Evolutionary conservation across 2,797 vertebrate genomes (phyloP).

Genomic region (Parauchenoglanis ngamensis): DNA sequence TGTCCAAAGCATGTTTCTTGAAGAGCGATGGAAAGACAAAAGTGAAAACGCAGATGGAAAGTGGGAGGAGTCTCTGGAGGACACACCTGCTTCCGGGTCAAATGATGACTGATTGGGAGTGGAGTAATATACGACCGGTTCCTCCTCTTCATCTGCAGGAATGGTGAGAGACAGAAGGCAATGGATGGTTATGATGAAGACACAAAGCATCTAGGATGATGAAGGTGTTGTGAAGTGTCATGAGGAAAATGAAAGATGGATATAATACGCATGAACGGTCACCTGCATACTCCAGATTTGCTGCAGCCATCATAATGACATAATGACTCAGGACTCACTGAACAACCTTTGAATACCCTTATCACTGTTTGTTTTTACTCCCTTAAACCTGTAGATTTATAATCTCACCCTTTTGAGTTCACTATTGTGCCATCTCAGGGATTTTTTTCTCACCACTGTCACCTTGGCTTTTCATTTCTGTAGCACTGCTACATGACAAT

Average conservation of each 20-base stretch:
- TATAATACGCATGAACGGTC: neutral
- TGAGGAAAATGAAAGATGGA: neutral
- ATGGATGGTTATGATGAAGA: constrained; percentile 4
- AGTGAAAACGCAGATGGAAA: neutral
- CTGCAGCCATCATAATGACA: neutral
- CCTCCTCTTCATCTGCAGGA: constrained; percentile 19
- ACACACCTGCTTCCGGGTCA: constrained; percentile 23
- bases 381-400: neutral
- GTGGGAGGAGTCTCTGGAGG: constrained; percentile 1
- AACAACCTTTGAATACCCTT: neutral
- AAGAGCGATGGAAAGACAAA: neutral
- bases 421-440: neutral
- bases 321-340: neutral
- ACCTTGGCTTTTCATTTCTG: neutral
- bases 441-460: neutral
- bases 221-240: neutral
- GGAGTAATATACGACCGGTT: neutral
- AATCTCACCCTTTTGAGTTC: neutral
- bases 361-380: neutral
- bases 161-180: neutral
- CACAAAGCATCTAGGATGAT: neutral
- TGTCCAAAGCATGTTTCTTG: neutral
- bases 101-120: constrained; percentile 16
- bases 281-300: neutral
- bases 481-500: neutral